Evolutionary conservation across 2,113 vertebrate genomes (phyloP).

Genomic region (Nothobranchius furzeri): DNA sequence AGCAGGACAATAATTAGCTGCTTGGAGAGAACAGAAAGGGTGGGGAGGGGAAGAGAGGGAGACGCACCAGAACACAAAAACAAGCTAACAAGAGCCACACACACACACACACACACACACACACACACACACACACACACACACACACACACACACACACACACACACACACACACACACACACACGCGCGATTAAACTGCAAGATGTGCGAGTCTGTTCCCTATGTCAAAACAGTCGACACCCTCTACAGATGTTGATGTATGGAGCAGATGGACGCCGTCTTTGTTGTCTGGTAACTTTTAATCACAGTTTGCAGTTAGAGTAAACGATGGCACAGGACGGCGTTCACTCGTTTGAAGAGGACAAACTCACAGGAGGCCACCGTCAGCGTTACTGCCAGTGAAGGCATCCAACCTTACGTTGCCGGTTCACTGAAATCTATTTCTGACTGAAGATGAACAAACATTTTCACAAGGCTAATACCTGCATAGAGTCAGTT

Average conservation of each 20-base stretch:
- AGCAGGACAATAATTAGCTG: constrained; percentile 77
- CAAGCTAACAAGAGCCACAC: constrained; percentile 49
- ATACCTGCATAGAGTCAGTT: no score
- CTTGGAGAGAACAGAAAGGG: constrained; percentile 31
- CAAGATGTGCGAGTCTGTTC: constrained; percentile 20
- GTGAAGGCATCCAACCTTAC: background rate
- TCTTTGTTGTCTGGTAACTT: constrained; percentile 51
- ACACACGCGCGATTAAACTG: constrained; percentile 45
- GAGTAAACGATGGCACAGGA: constrained; percentile 11
- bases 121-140: constrained; percentile 9
- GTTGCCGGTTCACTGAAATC: background rate
- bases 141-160: constrained; percentile 15
- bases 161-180: constrained; percentile 24
- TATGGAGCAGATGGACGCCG: constrained; percentile 58
- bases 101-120: constrained; percentile 28
- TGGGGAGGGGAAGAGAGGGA: constrained; percentile 24
- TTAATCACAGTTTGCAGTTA: constrained; percentile 46
- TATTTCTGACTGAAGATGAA: background rate
- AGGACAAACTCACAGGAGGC: constrained; percentile 11
- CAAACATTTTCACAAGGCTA: no score
- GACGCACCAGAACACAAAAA: constrained; percentile 40
- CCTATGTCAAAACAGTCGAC: constrained; percentile 47
- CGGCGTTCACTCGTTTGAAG: constrained; percentile 7
- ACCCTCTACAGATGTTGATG: constrained; percentile 59
- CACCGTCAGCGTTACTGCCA: background rate